Conservation (phyloP, 64 coral and sea anemone species). For the Actinia equina region DNA sequence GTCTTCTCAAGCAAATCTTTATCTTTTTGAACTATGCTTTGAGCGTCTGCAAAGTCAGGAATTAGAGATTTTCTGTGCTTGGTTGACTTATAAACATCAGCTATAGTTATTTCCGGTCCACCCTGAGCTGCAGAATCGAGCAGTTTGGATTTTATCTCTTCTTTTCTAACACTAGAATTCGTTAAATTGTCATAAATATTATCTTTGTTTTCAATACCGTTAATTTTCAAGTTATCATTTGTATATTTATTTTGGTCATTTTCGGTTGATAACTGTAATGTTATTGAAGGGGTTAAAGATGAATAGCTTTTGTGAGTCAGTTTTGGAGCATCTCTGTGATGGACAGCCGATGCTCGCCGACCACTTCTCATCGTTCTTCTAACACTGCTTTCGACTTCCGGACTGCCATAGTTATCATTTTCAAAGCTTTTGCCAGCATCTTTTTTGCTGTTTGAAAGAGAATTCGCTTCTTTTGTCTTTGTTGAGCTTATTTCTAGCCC, state of each 20-base stretch:
- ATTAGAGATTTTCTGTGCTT: background rate
- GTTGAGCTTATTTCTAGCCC: background rate
- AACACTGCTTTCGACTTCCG: background rate
- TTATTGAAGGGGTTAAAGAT: background rate
- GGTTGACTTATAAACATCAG: conserved; percentile 2
- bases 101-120: background rate
- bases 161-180: background rate
- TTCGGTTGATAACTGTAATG: background rate
- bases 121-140: background rate
- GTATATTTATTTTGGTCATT: background rate
- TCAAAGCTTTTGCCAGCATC: background rate
- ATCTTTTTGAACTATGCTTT: background rate
- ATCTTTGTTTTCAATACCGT: background rate
- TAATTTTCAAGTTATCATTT: background rate
- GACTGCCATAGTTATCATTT: background rate
- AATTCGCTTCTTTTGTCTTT: background rate
- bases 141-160: background rate
- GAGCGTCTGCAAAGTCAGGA: background rate
- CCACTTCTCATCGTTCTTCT: background rate
- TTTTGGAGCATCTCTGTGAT: background rate
- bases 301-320: conserved; percentile 14
- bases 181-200: background rate
- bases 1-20: background rate
- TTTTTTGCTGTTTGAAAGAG: background rate
- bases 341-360: background rate